Evolutionary conservation across 2,888 invertebrate genomes (phyloP).

Genomic region (Sesia bembeciformis): DNA sequence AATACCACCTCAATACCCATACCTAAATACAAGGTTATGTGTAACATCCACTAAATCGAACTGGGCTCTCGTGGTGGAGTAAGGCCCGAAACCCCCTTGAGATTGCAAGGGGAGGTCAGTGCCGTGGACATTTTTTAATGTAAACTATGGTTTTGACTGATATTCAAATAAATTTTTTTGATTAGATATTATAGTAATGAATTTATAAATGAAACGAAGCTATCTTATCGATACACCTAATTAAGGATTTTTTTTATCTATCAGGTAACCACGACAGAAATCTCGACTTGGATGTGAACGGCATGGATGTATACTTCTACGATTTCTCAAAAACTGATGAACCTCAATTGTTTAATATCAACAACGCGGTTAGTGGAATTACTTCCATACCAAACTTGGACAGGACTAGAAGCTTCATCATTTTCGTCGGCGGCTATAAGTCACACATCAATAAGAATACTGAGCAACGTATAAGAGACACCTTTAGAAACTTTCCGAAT

Average conservation of each 20-base stretch:
- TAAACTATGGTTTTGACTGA: too few species aligned
- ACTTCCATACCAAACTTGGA: slow-evolving; percentile 31
- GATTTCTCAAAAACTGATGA: slow-evolving; percentile 36
- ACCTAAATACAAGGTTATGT: too few species aligned
- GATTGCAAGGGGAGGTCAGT: too few species aligned
- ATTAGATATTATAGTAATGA: not conserved
- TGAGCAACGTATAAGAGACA: slow-evolving; percentile 42
- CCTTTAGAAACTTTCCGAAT: slow-evolving; percentile 43
- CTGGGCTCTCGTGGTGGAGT: too few species aligned
- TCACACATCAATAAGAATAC: slow-evolving; percentile 50
- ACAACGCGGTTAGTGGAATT: slow-evolving; percentile 42
- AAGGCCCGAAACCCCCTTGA: too few species aligned
- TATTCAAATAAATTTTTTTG: too few species aligned
- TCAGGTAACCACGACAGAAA: slow-evolving; percentile 43
- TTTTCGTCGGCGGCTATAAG: slow-evolving; percentile 56
- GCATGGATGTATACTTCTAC: slow-evolving; percentile 47
- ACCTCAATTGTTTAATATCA: slow-evolving; percentile 27
- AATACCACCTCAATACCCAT: too few species aligned
- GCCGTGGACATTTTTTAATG: too few species aligned
- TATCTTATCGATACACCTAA: not conserved
- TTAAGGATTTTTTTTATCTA: not conserved
- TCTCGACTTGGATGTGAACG: slow-evolving; percentile 43
- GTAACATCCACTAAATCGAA: too few species aligned
- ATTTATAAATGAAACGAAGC: not conserved
- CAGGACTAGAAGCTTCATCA: slow-evolving; percentile 37